phyloP scores from a whole-genome alignment of 1,140 invertebrate species.

The Bombus ignitus region DNA sequence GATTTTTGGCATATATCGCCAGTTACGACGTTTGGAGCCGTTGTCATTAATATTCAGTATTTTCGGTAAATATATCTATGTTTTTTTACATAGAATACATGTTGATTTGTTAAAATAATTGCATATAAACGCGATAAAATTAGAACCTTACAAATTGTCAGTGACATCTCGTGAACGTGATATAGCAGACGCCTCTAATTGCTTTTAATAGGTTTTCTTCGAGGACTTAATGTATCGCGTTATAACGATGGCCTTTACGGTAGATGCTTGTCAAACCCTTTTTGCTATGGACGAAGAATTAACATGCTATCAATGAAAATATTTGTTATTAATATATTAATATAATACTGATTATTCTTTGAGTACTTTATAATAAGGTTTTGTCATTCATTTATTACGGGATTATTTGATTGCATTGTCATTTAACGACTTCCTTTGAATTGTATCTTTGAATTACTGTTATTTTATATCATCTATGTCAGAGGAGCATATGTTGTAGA shows the following conservation, averaged over 20 bases:
- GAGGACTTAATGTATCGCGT: conserved; percentile 27
- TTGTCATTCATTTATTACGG: conserved; percentile 42
- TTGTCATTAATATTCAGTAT: conserved; percentile 54
- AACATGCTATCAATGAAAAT: conserved; percentile 15
- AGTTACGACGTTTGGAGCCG: conserved; percentile 51
- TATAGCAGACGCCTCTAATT: conserved; percentile 73
- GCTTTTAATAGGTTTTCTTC: conserved; percentile 46
- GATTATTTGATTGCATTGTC: conserved; percentile 31
- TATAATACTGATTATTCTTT: conserved; percentile 25
- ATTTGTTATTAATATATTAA: conserved; percentile 39
- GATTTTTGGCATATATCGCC: conserved; percentile 66
- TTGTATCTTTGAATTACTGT: conserved; percentile 4
- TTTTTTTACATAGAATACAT: neutral
- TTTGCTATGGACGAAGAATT: neutral
- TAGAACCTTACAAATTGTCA: conserved; percentile 46
- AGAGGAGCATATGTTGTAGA: neutral
- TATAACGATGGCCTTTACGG: conserved; percentile 21
- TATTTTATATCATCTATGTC: neutral
- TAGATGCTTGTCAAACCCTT: conserved; percentile 24
- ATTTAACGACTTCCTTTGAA: neutral
- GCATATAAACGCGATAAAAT: conserved; percentile 9
- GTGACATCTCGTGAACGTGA: conserved; percentile 70
- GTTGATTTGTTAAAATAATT: neutral
- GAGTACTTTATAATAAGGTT: conserved; percentile 25
- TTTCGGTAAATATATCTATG: conserved; percentile 57